phyloP scores from a whole-genome alignment of 2,113 vertebrate genomes.

The Rana temporaria region DNA sequence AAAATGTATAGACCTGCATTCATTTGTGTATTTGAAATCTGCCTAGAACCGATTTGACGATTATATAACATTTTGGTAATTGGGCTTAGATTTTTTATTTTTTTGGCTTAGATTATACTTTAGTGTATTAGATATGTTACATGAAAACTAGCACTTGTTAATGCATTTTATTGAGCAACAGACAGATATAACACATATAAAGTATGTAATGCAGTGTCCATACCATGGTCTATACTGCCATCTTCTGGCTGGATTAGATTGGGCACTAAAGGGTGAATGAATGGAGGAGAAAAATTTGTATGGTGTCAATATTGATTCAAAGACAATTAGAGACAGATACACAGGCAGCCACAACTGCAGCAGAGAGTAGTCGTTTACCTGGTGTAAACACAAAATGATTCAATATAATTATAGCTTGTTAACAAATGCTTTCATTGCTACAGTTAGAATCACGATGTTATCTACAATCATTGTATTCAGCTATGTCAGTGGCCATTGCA shows the following conservation, averaged over 20 bases:
- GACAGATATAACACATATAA: too few relatives aligned
- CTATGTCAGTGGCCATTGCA: slow-evolving; percentile 34
- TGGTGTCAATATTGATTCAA: slow-evolving; percentile 54
- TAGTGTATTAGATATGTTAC: too few relatives aligned
- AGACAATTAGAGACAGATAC: slow-evolving; percentile 46
- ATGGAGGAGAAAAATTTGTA: not conserved
- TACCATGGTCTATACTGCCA: slow-evolving; percentile 71
- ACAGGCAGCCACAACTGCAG: slow-evolving; percentile 30
- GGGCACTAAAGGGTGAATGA: not conserved
- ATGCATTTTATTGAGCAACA: too few relatives aligned
- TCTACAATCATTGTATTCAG: slow-evolving; percentile 32
- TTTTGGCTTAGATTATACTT: too few relatives aligned
- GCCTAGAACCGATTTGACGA: too few relatives aligned
- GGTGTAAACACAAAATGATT: slow-evolving; percentile 40
- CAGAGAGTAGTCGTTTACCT: slow-evolving; percentile 30
- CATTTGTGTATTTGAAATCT: too few relatives aligned
- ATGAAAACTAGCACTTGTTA: too few relatives aligned
- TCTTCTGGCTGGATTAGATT: slow-evolving; percentile 63
- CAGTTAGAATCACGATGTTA: slow-evolving; percentile 13
- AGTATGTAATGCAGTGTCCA: not conserved
- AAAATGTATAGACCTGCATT: too few relatives aligned
- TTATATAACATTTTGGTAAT: too few relatives aligned
- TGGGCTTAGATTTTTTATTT: too few relatives aligned
- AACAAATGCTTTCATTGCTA: slow-evolving; percentile 19
- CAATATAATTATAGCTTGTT: slow-evolving; percentile 40